Base-by-base conservation (phyloP, 2,797 vertebrate genomes). In the Takifugu rubripes region DNA sequence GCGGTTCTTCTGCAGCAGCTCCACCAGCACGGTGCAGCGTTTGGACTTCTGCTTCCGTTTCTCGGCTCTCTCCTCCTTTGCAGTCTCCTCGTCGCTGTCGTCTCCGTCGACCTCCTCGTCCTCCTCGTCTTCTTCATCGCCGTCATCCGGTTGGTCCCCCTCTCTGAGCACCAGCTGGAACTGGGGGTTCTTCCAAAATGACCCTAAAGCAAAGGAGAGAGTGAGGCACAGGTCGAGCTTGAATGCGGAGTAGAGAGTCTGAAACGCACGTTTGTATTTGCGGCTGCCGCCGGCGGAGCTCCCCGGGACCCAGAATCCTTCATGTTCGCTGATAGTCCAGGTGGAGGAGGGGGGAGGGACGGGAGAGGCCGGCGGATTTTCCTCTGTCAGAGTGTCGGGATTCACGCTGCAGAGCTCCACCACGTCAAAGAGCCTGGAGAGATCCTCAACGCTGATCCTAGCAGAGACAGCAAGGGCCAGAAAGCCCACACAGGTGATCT, bases 141-240 rank as follows among this genome's bases (percentile, higher is more conserved):
- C 82, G 3, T 82, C 58, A 0, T 81, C 76, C 5, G 68, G 16
- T 26, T 78, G 65, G 46, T 92, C 88, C 52, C 84, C 69, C 70
- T 91, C 82, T 1, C 59, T 84, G 52, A 94, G 88, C 17, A 73
- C 36, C 75, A 94, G 42, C 44, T 85, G 69, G 57, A 88, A 93
- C 85, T 94, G 91, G 15, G 92, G 92, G 67, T 94, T 93, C 63
- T 81, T 91, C 75, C 87, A 93, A 74, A 91, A 94, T 0, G 91
- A 84, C 62, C 60, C 92, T 93, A 42, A 27, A 48, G 9, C 9
- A 3, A 40, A 40, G 10, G 5, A 45, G 17, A 43, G 26, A 5
- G 1, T 27, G 7, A 54, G 33, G 3, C 31, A 3, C 40, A 49
- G 11, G 0, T 16, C 1, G 10, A 17, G 21, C 2, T 29, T 7